These are phyloP conservation scores for Myripristis jacobus DNA, from an alignment of 2,797 vertebrate species.

Conservation along the genomic window DNA sequence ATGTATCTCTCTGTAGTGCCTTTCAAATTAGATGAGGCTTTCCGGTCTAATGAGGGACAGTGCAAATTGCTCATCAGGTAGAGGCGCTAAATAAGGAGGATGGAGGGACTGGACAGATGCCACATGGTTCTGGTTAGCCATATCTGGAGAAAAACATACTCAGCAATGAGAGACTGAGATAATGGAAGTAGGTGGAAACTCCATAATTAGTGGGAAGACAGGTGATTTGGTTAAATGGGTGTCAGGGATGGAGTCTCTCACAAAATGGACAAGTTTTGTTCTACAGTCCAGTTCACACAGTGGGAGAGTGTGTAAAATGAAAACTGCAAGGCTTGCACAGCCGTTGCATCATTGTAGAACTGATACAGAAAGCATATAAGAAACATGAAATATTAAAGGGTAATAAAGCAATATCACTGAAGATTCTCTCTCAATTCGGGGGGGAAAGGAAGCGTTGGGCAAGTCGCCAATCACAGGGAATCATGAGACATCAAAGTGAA, in stretches of 20 bases:
- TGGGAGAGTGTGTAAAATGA: constrained; percentile 14
- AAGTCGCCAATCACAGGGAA: constrained; percentile 1
- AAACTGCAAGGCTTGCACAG: constrained; percentile 55
- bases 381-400: constrained; percentile 46
- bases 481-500: constrained; percentile 3
- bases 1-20: constrained; percentile 79
- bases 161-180: neutral
- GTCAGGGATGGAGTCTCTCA: neutral
- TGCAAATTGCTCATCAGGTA: constrained; percentile 32
- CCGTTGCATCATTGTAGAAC: constrained; percentile 66
- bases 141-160: constrained; percentile 10
- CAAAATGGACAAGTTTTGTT: neutral
- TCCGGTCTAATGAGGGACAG: constrained; percentile 65
- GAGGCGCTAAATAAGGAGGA: constrained; percentile 8
- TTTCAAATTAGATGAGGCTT: constrained; percentile 76
- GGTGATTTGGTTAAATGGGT: neutral
- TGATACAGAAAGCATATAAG: constrained; percentile 27
- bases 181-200: neutral
- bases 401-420: constrained; percentile 18
- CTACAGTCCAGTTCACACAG: constrained; percentile 1
- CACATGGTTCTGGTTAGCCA: constrained; percentile 16
- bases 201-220: constrained; percentile 1
- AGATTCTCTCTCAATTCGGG: neutral
- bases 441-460: neutral
- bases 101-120: constrained; percentile 42